Evolutionary conservation across 2,888 invertebrate species (phyloP).

Genomic region (Eustalomyia histrio): DNA sequence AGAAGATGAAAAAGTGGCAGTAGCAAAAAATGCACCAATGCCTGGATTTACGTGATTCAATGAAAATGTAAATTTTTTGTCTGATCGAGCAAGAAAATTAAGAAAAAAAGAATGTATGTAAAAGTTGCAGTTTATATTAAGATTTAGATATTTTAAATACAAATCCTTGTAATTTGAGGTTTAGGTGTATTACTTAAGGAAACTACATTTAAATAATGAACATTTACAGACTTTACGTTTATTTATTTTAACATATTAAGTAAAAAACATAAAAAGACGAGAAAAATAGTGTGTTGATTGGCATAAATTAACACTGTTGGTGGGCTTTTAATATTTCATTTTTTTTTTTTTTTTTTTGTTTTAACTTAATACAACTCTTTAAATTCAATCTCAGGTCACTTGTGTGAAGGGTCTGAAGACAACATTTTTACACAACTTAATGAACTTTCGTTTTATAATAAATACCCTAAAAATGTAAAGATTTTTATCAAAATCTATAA

Average conservation of each 20-base stretch:
- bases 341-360: too few relatives aligned
- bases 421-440: conserved; percentile 8
- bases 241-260: conserved; percentile 30
- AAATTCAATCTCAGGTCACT: conserved; percentile 23
- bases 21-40: background rate
- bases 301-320: conserved; percentile 63
- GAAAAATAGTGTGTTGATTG: conserved; percentile 61
- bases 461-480: background rate
- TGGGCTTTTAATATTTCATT: too few relatives aligned
- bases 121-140: too few relatives aligned
- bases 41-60: too few relatives aligned
- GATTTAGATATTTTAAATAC: too few relatives aligned
- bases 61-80: too few relatives aligned
- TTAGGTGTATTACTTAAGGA: background rate
- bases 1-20: background rate
- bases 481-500: conserved; percentile 11
- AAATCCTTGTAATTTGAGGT: too few relatives aligned
- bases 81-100: too few relatives aligned
- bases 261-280: conserved; percentile 13
- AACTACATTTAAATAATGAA: conserved; percentile 41
- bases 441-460: conserved; percentile 16
- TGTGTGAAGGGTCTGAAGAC: background rate
- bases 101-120: too few relatives aligned
- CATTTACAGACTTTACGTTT: conserved; percentile 32
- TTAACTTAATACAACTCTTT: conserved; percentile 6